Base-by-base conservation (phyloP, 2,888 invertebrate species). In the Orchesella flavescens region DNA sequence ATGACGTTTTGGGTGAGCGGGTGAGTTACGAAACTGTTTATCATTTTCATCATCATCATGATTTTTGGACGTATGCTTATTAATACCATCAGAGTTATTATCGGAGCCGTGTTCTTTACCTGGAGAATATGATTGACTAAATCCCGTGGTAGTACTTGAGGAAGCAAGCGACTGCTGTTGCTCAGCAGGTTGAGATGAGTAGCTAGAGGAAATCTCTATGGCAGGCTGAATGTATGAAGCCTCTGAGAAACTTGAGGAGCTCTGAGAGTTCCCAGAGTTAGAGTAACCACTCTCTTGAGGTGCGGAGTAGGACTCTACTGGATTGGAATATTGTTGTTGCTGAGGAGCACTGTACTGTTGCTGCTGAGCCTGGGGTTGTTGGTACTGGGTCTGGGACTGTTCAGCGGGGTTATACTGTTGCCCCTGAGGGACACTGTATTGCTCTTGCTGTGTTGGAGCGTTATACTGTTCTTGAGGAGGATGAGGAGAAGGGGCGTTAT, bases 141-240 rank as follows among this genome's bases (percentile, higher is more conserved):
- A 72, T 80, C 80, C 84, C 69, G 73, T 63, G 46, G 63, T 61
- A 63, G 85, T 69, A 34, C 66, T 77, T 63, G 83, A 77, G 72
- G 84, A 81, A 49, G 81, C 72, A 63, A 74, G 80, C 66, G 80
- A 74, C 71, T 80, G 80, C 46, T 77, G 77, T 12, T 69, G 78
- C 10, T 79, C 72, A 72, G 65, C 80, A 81, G 65, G 61, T n/a
- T 71, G 78, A 78, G 77, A 73, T 34, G 74, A 57, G 46, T 82
- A 85, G 43, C 69, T 81, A 23, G 86, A 84, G 55, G 85, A 84
- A 65, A 86, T 79, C 63, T 86, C 86, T 81, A 86, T 84, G n/a
- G 86, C 85, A 55, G 86, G 86, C 77, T 86, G 85, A 71, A 86
- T 84, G 24, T 72, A 53, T 46, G 19, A 66, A 75, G 84, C 79